phyloP scores from a whole-genome alignment of 2,113 vertebrate genomes.

The Calonectris borealis region DNA sequence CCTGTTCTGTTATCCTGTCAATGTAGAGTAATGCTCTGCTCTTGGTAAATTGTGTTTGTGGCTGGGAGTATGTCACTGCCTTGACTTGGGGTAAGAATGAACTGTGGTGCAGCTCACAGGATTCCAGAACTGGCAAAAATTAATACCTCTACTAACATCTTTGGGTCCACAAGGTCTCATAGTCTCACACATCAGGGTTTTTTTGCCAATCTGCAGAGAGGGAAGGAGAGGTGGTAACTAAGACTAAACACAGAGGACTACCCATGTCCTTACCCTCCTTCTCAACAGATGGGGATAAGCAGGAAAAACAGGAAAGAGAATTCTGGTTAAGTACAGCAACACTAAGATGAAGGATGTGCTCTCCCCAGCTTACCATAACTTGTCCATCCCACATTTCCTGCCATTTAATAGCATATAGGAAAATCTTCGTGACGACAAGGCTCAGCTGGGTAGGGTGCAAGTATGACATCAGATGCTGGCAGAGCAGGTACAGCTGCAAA shows the following conservation, averaged over 20 bases:
- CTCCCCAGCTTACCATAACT: neutral
- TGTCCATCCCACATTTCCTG: neutral
- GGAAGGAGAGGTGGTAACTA: neutral
- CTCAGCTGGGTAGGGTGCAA: neutral
- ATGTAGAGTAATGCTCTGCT: fast-evolving
- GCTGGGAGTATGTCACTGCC: neutral
- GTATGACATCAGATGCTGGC: neutral
- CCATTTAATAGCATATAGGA: neutral
- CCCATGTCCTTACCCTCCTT: neutral
- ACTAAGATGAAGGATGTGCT: neutral
- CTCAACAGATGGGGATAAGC: neutral
- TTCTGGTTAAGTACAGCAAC: neutral
- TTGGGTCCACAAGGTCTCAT: neutral
- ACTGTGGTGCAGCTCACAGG: neutral
- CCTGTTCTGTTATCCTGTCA: neutral
- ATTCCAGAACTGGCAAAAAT: neutral
- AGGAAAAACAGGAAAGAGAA: neutral
- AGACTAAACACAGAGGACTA: neutral
- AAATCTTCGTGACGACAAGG: neutral
- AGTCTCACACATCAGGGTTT: neutral
- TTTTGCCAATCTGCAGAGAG: neutral
- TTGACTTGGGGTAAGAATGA: neutral
- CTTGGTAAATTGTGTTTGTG: neutral
- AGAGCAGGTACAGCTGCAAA: neutral
- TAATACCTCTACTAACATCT: neutral